Conservation (phyloP, 2,113 vertebrate species). For the Halichoeres trimaculatus region DNA sequence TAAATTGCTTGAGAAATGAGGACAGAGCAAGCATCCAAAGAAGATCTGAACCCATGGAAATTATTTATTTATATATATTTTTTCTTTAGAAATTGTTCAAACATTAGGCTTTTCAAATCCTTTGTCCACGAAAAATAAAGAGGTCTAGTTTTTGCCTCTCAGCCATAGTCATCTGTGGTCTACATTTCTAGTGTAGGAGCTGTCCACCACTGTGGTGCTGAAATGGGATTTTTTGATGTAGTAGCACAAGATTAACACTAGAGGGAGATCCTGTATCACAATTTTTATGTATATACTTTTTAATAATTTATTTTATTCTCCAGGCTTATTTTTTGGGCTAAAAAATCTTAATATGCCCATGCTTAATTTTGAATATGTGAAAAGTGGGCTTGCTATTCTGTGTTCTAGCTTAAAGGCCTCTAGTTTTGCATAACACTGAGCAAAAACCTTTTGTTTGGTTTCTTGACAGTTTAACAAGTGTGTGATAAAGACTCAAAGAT, state of each 20-base stretch:
- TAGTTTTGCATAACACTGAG: neutral
- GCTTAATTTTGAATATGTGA: neutral
- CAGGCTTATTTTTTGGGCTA: too few relatives aligned
- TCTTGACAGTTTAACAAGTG: neutral
- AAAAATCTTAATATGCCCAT: too few relatives aligned
- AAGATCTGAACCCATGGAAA: neutral
- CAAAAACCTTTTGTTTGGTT: neutral
- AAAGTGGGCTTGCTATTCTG: too few relatives aligned
- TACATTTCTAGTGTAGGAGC: conserved; percentile 27
- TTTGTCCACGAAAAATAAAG: neutral
- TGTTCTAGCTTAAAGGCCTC: neutral
- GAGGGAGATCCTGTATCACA: conserved; percentile 63
- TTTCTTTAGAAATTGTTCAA: neutral
- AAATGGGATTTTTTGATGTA: conserved; percentile 33
- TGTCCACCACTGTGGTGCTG: conserved; percentile 68
- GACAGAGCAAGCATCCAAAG: conserved; percentile 28
- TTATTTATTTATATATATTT: conserved; percentile 10
- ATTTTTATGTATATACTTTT: neutral
- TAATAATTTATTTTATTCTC: too few relatives aligned
- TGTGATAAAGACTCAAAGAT: neutral
- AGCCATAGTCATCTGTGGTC: neutral
- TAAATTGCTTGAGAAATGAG: conserved; percentile 52
- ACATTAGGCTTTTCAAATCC: neutral
- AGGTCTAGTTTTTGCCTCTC: neutral
- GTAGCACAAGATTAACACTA: conserved; percentile 53